phyloP scores from a whole-genome alignment of 2,797 vertebrate species.

The Etheostoma nigrum region DNA sequence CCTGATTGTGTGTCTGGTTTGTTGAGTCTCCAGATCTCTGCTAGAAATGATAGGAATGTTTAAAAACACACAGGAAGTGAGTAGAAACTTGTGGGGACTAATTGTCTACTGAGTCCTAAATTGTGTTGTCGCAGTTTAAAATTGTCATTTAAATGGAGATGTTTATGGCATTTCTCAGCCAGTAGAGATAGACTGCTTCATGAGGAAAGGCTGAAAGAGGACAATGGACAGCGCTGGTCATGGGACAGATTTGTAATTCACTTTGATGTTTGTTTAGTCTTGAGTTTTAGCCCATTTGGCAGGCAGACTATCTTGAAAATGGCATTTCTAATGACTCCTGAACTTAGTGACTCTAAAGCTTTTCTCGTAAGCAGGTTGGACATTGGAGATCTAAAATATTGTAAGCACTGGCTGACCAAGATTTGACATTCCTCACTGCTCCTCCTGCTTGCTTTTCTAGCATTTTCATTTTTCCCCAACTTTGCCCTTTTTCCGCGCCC shows the following conservation, averaged over 20 bases:
- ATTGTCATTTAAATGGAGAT: neutral
- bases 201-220: constrained; percentile 21
- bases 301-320: constrained; percentile 19
- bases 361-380: constrained; percentile 15
- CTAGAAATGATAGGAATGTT: constrained; percentile 1
- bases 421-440: constrained; percentile 37
- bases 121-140: neutral
- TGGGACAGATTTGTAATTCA: constrained; percentile 23
- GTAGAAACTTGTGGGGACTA: neutral
- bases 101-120: neutral
- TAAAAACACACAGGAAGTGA: constrained; percentile 2
- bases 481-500: constrained; percentile 19
- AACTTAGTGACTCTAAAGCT: neutral
- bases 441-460: constrained; percentile 28
- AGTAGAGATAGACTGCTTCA: neutral
- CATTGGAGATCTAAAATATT: constrained; percentile 21
- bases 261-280: constrained; percentile 15
- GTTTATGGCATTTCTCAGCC: neutral
- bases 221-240: constrained; percentile 30
- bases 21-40: constrained; percentile 7
- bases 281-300: constrained; percentile 10
- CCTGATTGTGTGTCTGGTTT: constrained; percentile 28
- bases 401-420: constrained; percentile 23
- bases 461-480: constrained; percentile 29
- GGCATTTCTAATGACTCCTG: constrained; percentile 3